Evolutionary conservation across 2,113 vertebrate species (phyloP).

Genomic region (Pao palembangensis): DNA sequence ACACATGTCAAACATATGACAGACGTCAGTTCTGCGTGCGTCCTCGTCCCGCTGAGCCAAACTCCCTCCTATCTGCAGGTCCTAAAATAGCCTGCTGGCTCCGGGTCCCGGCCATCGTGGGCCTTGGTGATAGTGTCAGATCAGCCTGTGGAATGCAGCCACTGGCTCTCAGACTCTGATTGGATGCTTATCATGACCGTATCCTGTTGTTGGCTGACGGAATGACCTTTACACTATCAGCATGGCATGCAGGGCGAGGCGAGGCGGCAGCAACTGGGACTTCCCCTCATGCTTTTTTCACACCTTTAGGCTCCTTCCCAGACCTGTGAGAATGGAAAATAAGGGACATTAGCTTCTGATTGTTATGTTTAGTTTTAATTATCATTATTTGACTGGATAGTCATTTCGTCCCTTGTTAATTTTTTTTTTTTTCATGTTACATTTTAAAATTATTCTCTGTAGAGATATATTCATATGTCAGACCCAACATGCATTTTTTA

Average conservation of each 20-base stretch:
- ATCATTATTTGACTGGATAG: no score
- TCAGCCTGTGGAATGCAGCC: slow-evolving; percentile 54
- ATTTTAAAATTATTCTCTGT: no score
- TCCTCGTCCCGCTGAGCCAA: neutral
- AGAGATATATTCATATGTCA: no score
- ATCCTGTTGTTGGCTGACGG: slow-evolving; percentile 27
- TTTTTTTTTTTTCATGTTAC: no score
- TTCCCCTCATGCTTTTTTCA: slow-evolving; percentile 22
- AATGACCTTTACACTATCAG: slow-evolving; percentile 65
- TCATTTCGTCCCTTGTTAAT: no score
- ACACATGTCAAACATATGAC: no score
- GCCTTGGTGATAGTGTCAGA: slow-evolving; percentile 52
- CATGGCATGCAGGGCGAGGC: slow-evolving; percentile 30
- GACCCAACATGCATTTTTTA: no score
- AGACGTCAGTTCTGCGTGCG: neutral
- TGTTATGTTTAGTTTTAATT: no score
- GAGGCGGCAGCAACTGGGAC: slow-evolving; percentile 6
- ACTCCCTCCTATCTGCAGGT: slow-evolving; percentile 45
- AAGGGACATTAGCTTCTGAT: no score
- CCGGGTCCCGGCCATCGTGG: slow-evolving; percentile 31
- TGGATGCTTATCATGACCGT: slow-evolving; percentile 55
- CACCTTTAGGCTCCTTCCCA: slow-evolving; percentile 18
- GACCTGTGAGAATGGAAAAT: neutral
- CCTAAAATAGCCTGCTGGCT: slow-evolving; percentile 52
- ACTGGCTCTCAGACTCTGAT: slow-evolving; percentile 59